Base-by-base conservation (phyloP, 2,113 vertebrate genomes). In the Hoplias malabaricus region DNA sequence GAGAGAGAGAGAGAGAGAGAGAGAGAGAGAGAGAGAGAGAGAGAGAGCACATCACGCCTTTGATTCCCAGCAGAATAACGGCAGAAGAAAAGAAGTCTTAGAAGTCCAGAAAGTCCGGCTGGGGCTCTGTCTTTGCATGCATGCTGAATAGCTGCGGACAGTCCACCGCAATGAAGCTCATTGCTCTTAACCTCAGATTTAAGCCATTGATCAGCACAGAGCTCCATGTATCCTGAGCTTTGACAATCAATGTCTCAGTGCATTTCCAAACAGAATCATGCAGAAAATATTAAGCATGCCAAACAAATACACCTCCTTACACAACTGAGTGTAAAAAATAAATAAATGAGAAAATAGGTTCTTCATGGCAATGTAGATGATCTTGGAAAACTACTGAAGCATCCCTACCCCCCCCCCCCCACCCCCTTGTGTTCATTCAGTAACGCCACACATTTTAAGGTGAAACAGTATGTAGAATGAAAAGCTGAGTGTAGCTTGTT, bases 171-270 rank as follows among this genome's bases (percentile, higher is more conserved):
- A 71, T 76, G 21, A 46, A 59, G 61, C 81, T 75, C 53, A 69
- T 61, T 50, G 61, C 72, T 70, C 75, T 69, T 70, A 69, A 78
- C 75, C 74, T 77, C 69, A 29, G 50, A 61, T 66, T 73, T 14
- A 9, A 63, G 43, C 48, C 59, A 83, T 73, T 63, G 74, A 80
- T 74, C 74, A 43, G 53, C 38, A 42, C 31, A 48, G 43, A 66
- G 68, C 69, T 74, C 33, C 1, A 73, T 29, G 57, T 53, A 53
- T 66, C 68, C 56, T 34, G 48, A 68, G 10, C 27, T 70, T 77
- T 61, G 53, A 23, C 29, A 75, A 53, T 75, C 33, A 61, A 77
- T 73, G 61, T 16, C 53, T 71, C 70, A 53, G 59, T 73, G 59
- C 6, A 43, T 66, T 73, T 50, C 43, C 11, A 65, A 73, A 77